Evolutionary conservation across 2,888 invertebrate genomes (phyloP), one percentile per base, ranked within the genome.

Genomic region (Xestia rhomboidea): DNA sequence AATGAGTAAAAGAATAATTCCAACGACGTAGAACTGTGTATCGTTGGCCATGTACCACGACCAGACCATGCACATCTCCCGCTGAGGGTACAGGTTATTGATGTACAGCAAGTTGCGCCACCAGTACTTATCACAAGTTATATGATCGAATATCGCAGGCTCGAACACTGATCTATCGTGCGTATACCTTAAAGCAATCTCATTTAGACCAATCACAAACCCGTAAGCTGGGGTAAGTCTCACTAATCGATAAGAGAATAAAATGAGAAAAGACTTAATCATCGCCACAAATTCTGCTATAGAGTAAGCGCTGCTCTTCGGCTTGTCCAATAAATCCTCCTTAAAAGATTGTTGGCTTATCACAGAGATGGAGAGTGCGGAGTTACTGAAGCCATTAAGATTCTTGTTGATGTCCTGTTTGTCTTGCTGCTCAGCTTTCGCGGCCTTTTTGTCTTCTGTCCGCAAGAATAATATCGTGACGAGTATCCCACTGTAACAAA

Each of bases 51-150:
- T 97, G 89, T 98, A 98, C 98, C 98, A 98, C 68, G 98, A 98
- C 98, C 98, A 98, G 77, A 98, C 97, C 98, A 98, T 98, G 92
- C 98, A 98, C 97, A 98, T 98, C 91, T 98, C 98, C 41, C 97
- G 96, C 91, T 98, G 97, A 0, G 98, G 98, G 92, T 97, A 98
- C 91, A 98, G 97, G 90, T 98, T 98, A 93, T 98, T 98, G 90
- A 98, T 98, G 92, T 98, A 98, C 27, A 98, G 95, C n/a, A 98
- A 97, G 90, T 98, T 98, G 79, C 98, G 97, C 98, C 98, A 98
- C 98, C 98, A 98, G 92, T 97, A 98, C 84, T 97, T 97, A 72
- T 97, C 97, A 91, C 98, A 98, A n/a, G 97, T 98, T 69, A 97
- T 93, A 87, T 98, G 97, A 91, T 98, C 98, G 76, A 97, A 97